A percentile compares a stretch with the other conserved stretches of the same genome.
Evolutionary conservation across 2,113 vertebrate genomes (phyloP).

Genomic region (Rhinolophus sinicus): DNA sequence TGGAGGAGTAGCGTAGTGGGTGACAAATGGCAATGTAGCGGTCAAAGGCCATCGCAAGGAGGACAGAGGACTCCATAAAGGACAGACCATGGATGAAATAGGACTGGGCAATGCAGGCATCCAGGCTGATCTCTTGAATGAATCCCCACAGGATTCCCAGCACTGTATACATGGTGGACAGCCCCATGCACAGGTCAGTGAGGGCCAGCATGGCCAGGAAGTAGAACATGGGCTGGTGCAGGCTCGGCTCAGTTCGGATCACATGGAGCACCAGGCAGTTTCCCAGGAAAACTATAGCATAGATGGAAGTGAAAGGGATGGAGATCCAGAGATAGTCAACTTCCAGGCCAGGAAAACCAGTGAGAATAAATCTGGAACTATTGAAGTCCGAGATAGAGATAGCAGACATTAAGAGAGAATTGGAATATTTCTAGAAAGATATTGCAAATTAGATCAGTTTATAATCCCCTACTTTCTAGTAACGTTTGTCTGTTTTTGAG

Average conservation of each 20-base stretch:
- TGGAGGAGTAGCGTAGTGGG: constrained; percentile 48
- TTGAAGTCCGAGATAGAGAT: neutral
- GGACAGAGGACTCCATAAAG: constrained; percentile 49
- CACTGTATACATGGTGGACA: constrained; percentile 62
- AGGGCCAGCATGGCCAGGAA: constrained; percentile 63
- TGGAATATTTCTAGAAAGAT: neutral
- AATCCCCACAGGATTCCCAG: constrained; percentile 59
- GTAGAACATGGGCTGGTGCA: constrained; percentile 71
- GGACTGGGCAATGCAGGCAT: constrained; percentile 70
- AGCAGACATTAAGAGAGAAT: neutral
- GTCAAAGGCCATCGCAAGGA: constrained; percentile 66
- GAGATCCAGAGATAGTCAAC: constrained; percentile 69
- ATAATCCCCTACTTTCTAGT: neutral
- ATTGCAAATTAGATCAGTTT: neutral
- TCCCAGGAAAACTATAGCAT: constrained; percentile 27
- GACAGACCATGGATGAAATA: constrained; percentile 63
- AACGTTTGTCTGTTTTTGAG: neutral
- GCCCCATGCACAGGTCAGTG: constrained; percentile 63
- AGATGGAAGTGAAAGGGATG: constrained; percentile 67
- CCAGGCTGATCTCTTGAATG: constrained; percentile 49
- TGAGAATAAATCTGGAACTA: constrained; percentile 39
- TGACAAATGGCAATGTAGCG: constrained; percentile 66
- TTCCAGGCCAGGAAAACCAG: constrained; percentile 72
- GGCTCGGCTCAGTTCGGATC: constrained; percentile 50
- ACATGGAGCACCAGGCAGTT: constrained; percentile 61